Percentiles rank a stretch among this genome's conserved stretches.
phyloP scores from a whole-genome alignment of 2,888 invertebrate species.

The Embidobia sp. region DNA sequence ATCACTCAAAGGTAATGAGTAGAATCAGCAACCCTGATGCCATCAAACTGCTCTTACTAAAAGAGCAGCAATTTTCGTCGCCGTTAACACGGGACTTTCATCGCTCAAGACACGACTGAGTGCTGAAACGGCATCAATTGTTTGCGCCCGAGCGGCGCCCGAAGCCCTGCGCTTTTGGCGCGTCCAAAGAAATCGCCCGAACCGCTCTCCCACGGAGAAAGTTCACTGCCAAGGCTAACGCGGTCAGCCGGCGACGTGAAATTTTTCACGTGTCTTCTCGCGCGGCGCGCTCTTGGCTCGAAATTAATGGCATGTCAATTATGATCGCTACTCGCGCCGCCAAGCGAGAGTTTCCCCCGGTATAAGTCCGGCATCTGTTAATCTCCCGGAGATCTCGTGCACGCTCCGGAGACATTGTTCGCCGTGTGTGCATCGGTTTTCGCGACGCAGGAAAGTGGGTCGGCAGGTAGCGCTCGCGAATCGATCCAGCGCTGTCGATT shows the following conservation, averaged over 20 bases:
- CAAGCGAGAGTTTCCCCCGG: constrained; percentile 30
- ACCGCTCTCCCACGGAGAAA: constrained; percentile 72
- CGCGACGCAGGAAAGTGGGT: constrained; percentile 48
- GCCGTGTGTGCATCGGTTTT: constrained; percentile 36
- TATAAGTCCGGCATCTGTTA: constrained; percentile 26
- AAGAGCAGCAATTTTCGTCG: too few relatives aligned
- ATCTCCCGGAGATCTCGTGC: constrained; percentile 26
- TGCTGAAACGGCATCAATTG: constrained; percentile 6
- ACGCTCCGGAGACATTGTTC: constrained; percentile 25
- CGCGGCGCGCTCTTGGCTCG: constrained; percentile 21
- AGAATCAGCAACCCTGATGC: too few relatives aligned
- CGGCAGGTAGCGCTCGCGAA: constrained; percentile 41
- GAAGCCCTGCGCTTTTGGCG: constrained; percentile 51
- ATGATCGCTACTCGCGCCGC: constrained; percentile 25
- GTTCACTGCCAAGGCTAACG: constrained; percentile 77
- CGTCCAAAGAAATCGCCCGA: constrained; percentile 64
- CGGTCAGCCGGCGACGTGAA: constrained; percentile 71
- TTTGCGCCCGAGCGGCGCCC: not conserved
- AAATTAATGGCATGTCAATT: constrained; percentile 62
- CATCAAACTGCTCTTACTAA: too few relatives aligned
- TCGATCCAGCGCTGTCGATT: constrained; percentile 32
- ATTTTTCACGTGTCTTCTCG: constrained; percentile 65
- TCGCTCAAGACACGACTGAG: too few relatives aligned
- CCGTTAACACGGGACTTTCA: too few relatives aligned
- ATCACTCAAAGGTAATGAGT: too few relatives aligned